Conservation (phyloP, 2,797 vertebrate genomes). For the Hafferia zeledoni region DNA sequence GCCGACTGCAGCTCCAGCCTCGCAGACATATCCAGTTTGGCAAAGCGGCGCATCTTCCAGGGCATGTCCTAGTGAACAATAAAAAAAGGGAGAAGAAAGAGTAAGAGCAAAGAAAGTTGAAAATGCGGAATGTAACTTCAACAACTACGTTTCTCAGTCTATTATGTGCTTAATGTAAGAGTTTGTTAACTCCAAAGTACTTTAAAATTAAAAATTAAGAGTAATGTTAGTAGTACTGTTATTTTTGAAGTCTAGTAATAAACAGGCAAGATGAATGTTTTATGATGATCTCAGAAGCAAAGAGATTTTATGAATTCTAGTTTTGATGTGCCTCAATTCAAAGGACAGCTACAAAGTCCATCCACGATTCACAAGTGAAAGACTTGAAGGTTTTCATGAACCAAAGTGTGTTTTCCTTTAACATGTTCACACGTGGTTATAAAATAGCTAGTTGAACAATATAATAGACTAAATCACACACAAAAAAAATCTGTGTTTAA, state of each 20-base stretch:
- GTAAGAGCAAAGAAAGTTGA: background rate
- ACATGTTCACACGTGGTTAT: background rate
- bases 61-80: conserved; percentile 90
- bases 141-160: background rate
- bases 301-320: background rate
- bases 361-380: background rate
- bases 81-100: background rate
- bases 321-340: background rate
- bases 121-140: background rate
- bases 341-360: background rate
- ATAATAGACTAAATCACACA: background rate
- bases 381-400: background rate
- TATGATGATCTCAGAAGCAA: background rate
- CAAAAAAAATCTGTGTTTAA: background rate
- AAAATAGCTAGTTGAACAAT: background rate
- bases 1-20: conserved; percentile 96
- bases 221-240: background rate
- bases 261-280: background rate
- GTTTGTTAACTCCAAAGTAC: background rate
- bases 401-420: background rate
- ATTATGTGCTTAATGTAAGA: background rate
- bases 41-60: conserved; percentile 98
- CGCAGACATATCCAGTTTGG: conserved; percentile 98
- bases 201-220: background rate
- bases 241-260: background rate